Conservation (phyloP, 2,888 invertebrate species). For the Trypoxylon attenuatum region DNA sequence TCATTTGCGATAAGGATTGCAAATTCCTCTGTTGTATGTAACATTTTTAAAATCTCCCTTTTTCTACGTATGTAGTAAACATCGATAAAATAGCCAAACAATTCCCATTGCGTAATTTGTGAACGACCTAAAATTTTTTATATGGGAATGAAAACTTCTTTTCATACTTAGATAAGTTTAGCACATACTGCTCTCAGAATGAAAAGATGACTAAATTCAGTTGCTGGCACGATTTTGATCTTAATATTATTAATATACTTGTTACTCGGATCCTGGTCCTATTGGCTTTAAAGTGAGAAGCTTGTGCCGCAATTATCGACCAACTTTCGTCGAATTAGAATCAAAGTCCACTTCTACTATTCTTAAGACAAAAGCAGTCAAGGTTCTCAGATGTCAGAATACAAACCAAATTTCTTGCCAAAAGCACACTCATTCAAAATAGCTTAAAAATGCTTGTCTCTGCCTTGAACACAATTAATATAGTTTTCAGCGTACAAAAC, state of each 20-base stretch:
- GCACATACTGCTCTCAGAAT: constrained; percentile 32
- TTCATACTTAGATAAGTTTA: constrained; percentile 29
- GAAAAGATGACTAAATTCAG: constrained; percentile 42
- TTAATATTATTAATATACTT: constrained; percentile 45
- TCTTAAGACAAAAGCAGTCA: constrained; percentile 38
- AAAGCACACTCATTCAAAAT: constrained; percentile 43
- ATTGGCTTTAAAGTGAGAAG: constrained; percentile 33
- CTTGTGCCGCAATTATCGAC: constrained; percentile 26
- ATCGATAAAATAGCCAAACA: not conserved
- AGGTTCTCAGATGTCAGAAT: constrained; percentile 36
- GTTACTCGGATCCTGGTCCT: constrained; percentile 52
- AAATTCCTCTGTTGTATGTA: too few relatives aligned
- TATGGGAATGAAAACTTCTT: constrained; percentile 23
- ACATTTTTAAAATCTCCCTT: too few relatives aligned
- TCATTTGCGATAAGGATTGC: not conserved
- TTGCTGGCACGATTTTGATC: constrained; percentile 56
- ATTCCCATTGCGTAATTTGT: constrained; percentile 57
- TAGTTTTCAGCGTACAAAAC: too few relatives aligned
- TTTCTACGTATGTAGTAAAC: not conserved
- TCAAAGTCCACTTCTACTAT: constrained; percentile 39
- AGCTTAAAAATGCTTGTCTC: not conserved
- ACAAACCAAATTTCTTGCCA: constrained; percentile 38
- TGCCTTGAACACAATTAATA: too few relatives aligned
- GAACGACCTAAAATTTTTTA: constrained; percentile 46
- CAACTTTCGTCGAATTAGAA: constrained; percentile 34